Evolutionary conservation across 2,113 vertebrate species (phyloP).

Genomic region (Butorides virescens): DNA sequence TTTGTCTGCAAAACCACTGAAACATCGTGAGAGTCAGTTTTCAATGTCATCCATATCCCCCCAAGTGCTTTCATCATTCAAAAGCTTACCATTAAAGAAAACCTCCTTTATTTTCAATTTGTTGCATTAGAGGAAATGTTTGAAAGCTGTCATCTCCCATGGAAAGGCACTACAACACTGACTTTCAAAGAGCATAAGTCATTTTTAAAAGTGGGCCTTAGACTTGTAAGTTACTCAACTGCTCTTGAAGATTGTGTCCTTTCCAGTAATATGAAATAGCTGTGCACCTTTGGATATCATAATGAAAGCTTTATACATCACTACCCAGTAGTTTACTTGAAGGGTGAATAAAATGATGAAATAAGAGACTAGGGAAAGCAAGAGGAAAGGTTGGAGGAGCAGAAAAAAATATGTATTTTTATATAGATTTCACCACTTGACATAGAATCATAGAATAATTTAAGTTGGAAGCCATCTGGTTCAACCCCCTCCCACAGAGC

Average conservation of each 20-base stretch:
- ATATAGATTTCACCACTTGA: not conserved
- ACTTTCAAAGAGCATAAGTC: not conserved
- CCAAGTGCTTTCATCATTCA: not conserved
- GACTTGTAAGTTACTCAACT: not conserved
- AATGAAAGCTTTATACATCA: slow-evolving; percentile 19
- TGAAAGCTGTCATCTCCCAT: not conserved
- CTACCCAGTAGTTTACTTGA: not conserved
- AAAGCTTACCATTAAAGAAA: not conserved
- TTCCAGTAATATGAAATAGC: not conserved
- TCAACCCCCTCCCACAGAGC: not conserved
- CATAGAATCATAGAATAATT: not conserved
- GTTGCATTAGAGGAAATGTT: not conserved
- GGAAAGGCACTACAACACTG: not conserved
- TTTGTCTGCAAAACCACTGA: not conserved
- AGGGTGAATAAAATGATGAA: slow-evolving; percentile 7
- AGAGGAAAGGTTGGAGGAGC: not conserved
- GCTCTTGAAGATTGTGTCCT: not conserved
- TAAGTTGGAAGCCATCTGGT: not conserved
- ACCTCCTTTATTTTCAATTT: slow-evolving; percentile 8
- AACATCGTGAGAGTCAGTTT: not conserved
- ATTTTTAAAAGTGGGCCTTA: slow-evolving; percentile 6
- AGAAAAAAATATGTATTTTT: not conserved
- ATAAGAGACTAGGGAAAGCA: not conserved
- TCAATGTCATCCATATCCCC: not conserved
- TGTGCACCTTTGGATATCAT: not conserved